These are phyloP conservation scores for Desoria tigrina DNA, from an alignment of 2,888 invertebrate genomes.

Conservation along the genomic window DNA sequence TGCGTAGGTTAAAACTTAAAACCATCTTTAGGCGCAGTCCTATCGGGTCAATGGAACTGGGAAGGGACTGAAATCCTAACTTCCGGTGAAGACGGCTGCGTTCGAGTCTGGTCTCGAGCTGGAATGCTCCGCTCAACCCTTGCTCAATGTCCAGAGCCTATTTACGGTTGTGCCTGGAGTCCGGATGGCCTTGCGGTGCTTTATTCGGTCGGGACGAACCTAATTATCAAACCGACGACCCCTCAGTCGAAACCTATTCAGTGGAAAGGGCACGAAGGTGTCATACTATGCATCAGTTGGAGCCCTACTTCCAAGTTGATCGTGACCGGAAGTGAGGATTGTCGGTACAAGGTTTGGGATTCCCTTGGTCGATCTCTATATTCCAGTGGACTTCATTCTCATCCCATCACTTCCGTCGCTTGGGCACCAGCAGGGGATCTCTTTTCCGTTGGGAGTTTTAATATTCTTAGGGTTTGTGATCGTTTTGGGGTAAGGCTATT, in stretches of 20 bases:
- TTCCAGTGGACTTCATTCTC: conserved; percentile 79
- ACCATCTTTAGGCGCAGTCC: conserved; percentile 67
- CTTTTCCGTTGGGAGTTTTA: conserved; percentile 90
- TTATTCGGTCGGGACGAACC: conserved; percentile 62
- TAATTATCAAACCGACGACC: conserved; percentile 63
- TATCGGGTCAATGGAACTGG: conserved; percentile 88
- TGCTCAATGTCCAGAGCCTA: conserved; percentile 76
- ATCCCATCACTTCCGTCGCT: conserved; percentile 85
- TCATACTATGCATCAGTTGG: conserved; percentile 73
- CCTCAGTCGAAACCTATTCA: conserved; percentile 32
- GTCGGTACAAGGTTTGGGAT: conserved; percentile 90
- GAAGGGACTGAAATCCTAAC: conserved; percentile 94
- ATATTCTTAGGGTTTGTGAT: conserved; percentile 88
- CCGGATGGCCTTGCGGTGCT: conserved; percentile 63
- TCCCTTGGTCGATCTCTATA: conserved; percentile 83
- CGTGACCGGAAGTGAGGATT: conserved; percentile 71
- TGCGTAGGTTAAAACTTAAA: background rate
- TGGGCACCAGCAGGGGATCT: conserved; percentile 91
- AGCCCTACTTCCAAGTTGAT: conserved; percentile 63
- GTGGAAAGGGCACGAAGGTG: conserved; percentile 94
- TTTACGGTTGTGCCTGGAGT: conserved; percentile 79
- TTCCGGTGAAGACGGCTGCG: conserved; percentile 95
- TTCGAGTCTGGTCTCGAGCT: conserved; percentile 96
- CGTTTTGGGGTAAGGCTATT: conserved; percentile 76
- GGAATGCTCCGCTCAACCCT: conserved; percentile 90